Conservation (phyloP, 2,888 invertebrate species). For the Pachymerium ferrugineum region DNA sequence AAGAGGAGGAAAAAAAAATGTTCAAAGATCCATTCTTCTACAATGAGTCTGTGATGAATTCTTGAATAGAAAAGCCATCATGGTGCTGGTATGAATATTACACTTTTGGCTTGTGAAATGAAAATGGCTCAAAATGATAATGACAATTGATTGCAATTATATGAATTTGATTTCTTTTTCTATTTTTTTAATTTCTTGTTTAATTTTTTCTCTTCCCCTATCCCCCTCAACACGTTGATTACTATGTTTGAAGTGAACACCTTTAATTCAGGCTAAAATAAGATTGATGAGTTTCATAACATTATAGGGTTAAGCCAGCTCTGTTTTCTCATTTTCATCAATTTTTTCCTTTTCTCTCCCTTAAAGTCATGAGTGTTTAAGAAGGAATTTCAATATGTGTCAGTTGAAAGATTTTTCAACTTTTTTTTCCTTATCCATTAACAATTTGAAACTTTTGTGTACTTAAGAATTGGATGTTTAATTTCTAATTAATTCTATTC, state of each 20-base stretch:
- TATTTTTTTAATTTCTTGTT: not conserved
- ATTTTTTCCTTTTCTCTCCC: not conserved
- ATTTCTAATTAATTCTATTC: not conserved
- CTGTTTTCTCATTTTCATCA: not conserved
- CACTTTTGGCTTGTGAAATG: not conserved
- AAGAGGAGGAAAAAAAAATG: not conserved
- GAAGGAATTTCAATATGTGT: not conserved
- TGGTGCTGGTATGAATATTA: not conserved
- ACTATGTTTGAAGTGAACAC: too few relatives aligned
- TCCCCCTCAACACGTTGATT: too few relatives aligned
- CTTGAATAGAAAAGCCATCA: not conserved
- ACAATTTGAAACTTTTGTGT: not conserved
- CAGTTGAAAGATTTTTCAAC: not conserved
- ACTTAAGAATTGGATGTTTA: not conserved
- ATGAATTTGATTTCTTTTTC: not conserved
- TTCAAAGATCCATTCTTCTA: not conserved
- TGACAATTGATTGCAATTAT: not conserved
- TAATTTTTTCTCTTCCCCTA: too few relatives aligned
- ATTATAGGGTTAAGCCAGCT: not conserved
- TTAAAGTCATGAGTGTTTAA: not conserved
- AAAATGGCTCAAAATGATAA: not conserved
- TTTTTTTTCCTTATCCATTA: not conserved
- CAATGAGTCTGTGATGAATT: not conserved
- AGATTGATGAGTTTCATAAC: constrained; percentile 2
- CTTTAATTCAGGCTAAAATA: not conserved